Conservation (phyloP, 2,113 vertebrate species). For the Apaloderma vittatum region DNA sequence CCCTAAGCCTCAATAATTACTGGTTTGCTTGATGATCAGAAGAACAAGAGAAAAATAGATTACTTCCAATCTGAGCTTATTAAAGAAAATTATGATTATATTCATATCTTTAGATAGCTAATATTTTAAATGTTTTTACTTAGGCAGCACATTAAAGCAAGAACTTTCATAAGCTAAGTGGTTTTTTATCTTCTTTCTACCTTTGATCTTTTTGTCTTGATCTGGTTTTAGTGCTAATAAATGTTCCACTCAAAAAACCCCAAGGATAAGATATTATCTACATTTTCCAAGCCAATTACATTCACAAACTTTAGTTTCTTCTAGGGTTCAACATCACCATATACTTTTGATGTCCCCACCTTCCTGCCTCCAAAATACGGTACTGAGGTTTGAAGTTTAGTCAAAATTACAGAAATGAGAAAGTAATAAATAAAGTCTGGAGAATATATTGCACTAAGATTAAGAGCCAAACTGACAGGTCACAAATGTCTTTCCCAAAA, state of each 20-base stretch:
- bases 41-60: background rate
- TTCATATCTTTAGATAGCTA: background rate
- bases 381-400: background rate
- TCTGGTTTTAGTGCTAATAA: background rate
- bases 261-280: background rate
- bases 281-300: background rate
- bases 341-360: accelerated
- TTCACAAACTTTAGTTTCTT: background rate
- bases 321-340: background rate
- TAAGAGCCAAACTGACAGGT: background rate
- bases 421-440: background rate
- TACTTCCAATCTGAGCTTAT: background rate
- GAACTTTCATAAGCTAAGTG: background rate
- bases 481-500: background rate
- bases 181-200: background rate
- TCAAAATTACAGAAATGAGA: background rate
- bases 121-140: background rate
- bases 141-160: background rate
- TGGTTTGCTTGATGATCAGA: background rate
- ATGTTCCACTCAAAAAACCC: background rate
- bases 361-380: background rate
- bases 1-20: background rate
- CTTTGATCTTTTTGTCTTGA: background rate
- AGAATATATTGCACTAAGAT: background rate
- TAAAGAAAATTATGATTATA: background rate